Percentiles rank a stretch among this genome's conserved stretches.
Conservation (phyloP, 2,888 invertebrate genomes). For the Chymomyza fuscimana region DNA sequence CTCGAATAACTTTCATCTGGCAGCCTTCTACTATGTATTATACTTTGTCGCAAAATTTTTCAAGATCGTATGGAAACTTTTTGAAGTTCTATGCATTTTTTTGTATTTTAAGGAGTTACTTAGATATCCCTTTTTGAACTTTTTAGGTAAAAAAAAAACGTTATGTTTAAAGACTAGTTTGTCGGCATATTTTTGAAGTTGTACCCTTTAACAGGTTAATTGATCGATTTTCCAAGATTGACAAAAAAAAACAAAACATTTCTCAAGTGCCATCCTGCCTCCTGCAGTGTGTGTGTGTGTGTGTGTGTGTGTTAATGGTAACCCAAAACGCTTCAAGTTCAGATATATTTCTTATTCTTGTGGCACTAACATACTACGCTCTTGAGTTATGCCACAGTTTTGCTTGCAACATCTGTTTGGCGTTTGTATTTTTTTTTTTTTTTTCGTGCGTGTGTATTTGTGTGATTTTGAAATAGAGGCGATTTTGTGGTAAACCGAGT, state of each 20-base stretch:
- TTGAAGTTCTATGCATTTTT: too few species aligned
- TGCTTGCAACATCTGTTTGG: not conserved
- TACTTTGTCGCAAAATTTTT: too few species aligned
- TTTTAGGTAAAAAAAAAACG: too few species aligned
- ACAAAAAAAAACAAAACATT: not conserved
- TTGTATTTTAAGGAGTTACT: too few species aligned
- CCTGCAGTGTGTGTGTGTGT: not conserved
- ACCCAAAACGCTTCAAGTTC: not conserved
- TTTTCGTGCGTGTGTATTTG: not conserved
- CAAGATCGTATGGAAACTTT: too few species aligned
- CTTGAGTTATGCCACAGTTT: not conserved
- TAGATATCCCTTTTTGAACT: too few species aligned
- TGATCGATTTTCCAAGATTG: not conserved
- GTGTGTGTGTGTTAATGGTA: not conserved
- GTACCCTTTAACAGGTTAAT: not conserved
- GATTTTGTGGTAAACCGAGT: slow-evolving; percentile 5
- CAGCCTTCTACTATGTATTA: too few species aligned
- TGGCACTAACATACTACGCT: not conserved
- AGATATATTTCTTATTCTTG: not conserved
- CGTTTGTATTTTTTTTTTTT: not conserved
- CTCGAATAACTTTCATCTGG: too few species aligned
- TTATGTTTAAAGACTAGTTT: not conserved
- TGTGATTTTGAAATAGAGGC: not conserved
- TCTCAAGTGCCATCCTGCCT: not conserved
- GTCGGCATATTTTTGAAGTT: not conserved